Evolutionary conservation across 2,888 invertebrate genomes (phyloP), one percentile per base, ranked within the genome.

Genomic region (Folsomia candida): DNA sequence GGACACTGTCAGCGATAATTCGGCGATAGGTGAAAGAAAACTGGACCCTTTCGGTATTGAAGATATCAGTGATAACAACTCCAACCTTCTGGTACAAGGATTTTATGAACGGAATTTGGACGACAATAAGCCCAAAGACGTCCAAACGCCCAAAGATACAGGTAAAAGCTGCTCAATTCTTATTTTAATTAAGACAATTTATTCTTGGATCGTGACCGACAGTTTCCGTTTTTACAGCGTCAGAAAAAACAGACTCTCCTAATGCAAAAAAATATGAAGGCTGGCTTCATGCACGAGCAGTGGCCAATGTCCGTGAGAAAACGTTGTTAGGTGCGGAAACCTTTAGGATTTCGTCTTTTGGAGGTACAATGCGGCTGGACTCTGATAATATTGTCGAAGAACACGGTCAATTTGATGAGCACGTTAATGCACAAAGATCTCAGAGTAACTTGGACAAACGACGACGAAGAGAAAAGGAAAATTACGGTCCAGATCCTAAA

Each of bases 11-110:
- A n/a, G n/a, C n/a, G n/a, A n/a, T n/a, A n/a, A n/a, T n/a, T n/a
- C n/a, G n/a, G n/a, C n/a, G n/a, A n/a, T n/a, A n/a, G n/a, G n/a
- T n/a, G n/a, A n/a, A n/a, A n/a, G 18, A 57, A 20, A 57, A n/a
- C 22, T 66, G n/a, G 73, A 73, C 26, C 73, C 73, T 1, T 73
- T 73, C 51, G 70, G 73, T 24, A 25, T 73, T 11, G 73, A 57
- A 1, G 73, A 73, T 18, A 47, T 47, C 18, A 18, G 18, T 18
- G 47, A 47, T 11, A 47, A 47, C 9, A 47, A 18, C 18, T 47
- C 47, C 18, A 11, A 9, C 18, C 18, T 47, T 47, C 51, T 73
- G 37, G 73, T 73, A 18, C 73, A 73, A 61, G 73, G 73, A 20
- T 73, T 73, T 66, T 73, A 73, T 22, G n/a, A 20, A 47, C 29